phyloP scores from a whole-genome alignment of 2,797 vertebrate genomes.

The Enteromius thamalakanensis region DNA sequence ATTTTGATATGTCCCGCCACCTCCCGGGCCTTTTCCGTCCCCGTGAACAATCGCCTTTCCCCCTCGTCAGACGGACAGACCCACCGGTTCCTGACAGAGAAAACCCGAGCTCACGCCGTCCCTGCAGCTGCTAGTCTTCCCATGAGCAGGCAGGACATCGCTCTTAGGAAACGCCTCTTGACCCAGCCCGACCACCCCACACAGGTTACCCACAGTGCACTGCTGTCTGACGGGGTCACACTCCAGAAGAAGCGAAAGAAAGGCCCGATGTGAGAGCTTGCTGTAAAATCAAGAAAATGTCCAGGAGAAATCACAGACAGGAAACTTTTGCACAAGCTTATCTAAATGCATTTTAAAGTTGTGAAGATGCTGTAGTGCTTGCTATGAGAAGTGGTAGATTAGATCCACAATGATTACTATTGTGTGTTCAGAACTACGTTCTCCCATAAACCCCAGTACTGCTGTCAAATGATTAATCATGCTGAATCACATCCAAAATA shows the following conservation, averaged over 20 bases:
- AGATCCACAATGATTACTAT: not conserved
- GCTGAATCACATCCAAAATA: too few relatives aligned
- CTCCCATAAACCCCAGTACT: not conserved
- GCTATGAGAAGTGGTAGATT: not conserved
- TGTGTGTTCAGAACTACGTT: not conserved
- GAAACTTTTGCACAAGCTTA: not conserved
- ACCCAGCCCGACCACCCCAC: constrained; percentile 16
- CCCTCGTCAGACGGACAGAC: constrained; percentile 82
- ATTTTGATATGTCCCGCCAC: constrained; percentile 97
- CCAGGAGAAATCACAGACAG: not conserved
- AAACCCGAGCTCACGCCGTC: constrained; percentile 86
- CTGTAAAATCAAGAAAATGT: not conserved
- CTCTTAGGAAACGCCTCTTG: constrained; percentile 65
- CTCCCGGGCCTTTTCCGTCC: constrained; percentile 76
- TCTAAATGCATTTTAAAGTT: not conserved
- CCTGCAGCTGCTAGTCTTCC: constrained; percentile 94
- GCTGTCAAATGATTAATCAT: not conserved
- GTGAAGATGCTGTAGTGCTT: not conserved
- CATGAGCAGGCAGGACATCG: constrained; percentile 81
- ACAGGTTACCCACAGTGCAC: constrained; percentile 55
- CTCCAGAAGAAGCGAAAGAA: not conserved
- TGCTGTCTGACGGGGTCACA: constrained; percentile 61
- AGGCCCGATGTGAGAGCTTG: not conserved
- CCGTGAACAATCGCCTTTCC: constrained; percentile 94
- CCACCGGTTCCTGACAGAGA: constrained; percentile 89